Evolutionary conservation across 2,113 vertebrate genomes (phyloP).

Genomic region (Trachemys scripta): DNA sequence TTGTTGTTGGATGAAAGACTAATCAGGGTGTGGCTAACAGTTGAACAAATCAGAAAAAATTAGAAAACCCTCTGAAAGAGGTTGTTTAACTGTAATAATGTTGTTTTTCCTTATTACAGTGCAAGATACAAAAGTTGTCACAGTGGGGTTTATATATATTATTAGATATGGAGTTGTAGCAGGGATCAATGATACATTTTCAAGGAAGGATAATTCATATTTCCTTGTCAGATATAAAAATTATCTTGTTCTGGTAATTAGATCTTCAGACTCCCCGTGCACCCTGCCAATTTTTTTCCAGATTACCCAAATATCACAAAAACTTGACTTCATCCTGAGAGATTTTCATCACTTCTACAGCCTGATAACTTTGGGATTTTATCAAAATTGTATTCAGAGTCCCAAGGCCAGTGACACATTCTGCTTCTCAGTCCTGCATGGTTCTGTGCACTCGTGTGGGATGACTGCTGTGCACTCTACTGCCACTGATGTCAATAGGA

Average conservation of each 20-base stretch:
- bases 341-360: background rate
- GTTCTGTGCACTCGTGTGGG: rapidly evolving
- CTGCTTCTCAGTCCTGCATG: background rate
- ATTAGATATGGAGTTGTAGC: rapidly evolving
- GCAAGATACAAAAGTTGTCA: background rate
- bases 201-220: background rate
- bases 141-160: background rate
- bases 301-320: background rate
- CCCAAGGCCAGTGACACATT: background rate
- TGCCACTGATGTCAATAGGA: background rate
- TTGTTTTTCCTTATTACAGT: background rate
- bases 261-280: background rate
- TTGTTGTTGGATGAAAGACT: rapidly evolving
- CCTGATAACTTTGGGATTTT: background rate
- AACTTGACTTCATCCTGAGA: background rate
- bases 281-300: background rate
- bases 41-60: background rate
- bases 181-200: rapidly evolving
- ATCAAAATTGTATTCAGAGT: background rate
- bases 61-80: background rate
- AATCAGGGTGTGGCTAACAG: background rate
- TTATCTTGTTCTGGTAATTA: background rate
- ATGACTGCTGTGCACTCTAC: background rate
- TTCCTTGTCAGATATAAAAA: background rate
- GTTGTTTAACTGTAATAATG: background rate